A percentile compares a stretch with the other conserved stretches of the same genome.
phyloP scores from a whole-genome alignment of 2,113 vertebrate species.

The Thermophis baileyi region DNA sequence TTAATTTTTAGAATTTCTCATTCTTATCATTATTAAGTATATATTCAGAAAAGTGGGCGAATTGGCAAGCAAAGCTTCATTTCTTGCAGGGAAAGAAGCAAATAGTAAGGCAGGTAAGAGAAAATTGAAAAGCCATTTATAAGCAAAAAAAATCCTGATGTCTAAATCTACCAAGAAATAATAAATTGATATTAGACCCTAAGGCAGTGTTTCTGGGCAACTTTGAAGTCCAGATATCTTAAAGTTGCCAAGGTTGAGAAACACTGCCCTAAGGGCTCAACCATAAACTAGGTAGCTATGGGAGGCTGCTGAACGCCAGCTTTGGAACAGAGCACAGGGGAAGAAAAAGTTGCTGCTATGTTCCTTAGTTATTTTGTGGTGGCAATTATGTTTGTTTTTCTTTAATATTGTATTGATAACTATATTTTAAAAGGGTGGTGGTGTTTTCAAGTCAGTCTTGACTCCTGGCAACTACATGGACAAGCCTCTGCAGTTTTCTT shows the following conservation, averaged over 20 bases:
- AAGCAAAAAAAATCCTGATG: background rate
- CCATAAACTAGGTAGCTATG: background rate
- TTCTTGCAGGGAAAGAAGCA: background rate
- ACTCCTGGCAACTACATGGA: background rate
- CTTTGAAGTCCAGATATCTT: background rate
- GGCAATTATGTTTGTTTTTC: background rate
- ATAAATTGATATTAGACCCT: background rate
- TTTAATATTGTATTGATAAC: background rate
- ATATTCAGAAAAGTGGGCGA: background rate
- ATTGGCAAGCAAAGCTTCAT: background rate
- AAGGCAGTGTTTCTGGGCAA: background rate
- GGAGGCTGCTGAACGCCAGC: background rate
- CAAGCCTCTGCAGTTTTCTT: background rate
- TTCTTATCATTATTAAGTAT: background rate
- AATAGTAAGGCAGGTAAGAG: background rate
- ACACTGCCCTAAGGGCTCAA: background rate
- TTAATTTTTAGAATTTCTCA: background rate
- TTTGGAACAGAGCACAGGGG: background rate
- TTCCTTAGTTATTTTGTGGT: background rate
- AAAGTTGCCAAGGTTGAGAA: background rate
- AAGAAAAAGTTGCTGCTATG: background rate
- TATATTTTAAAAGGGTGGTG: background rate
- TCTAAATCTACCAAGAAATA: background rate
- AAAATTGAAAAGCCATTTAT: background rate
- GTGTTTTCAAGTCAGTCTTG: background rate